These are phyloP conservation scores for Aproaerema taeniolella DNA, from an alignment of 2,888 invertebrate genomes.

Conservation along the genomic window DNA sequence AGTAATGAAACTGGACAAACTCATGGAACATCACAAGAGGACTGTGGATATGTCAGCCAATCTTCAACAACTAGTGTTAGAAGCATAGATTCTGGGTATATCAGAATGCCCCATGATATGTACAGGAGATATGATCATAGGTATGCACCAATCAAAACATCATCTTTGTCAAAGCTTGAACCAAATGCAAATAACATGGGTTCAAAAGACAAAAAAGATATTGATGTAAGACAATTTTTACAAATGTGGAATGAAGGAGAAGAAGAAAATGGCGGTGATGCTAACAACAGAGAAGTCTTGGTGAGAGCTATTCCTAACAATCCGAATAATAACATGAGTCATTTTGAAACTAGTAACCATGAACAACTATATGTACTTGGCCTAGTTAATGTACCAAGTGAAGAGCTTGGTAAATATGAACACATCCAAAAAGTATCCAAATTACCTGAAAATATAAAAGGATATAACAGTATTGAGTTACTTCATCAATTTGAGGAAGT, in stretches of 20 bases:
- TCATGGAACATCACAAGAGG: conserved; percentile 53
- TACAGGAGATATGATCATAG: conserved; percentile 51
- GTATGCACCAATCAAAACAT: conserved; percentile 38
- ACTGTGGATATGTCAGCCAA: conserved; percentile 70
- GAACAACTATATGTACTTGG: conserved; percentile 71
- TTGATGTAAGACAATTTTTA: conserved; percentile 67
- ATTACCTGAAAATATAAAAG: conserved; percentile 71
- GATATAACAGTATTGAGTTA: conserved; percentile 64
- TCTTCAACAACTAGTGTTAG: conserved; percentile 62
- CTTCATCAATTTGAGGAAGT: conserved; percentile 69
- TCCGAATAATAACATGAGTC: conserved; percentile 29
- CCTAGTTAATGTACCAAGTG: conserved; percentile 63
- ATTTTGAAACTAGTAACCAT: conserved; percentile 42
- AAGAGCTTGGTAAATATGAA: conserved; percentile 69
- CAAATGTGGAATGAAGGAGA: conserved; percentile 75
- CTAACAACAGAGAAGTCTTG: conserved; percentile 37
- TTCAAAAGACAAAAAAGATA: conserved; percentile 48
- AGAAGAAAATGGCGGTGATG: conserved; percentile 51
- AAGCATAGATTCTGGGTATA: conserved; percentile 54
- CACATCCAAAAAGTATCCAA: conserved; percentile 72
- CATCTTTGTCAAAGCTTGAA: conserved; percentile 35
- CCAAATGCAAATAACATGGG: conserved; percentile 24
- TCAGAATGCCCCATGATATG: conserved; percentile 45
- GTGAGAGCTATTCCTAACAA: no score
- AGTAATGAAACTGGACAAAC: conserved; percentile 58